A percentile compares a stretch with the other conserved stretches of the same genome.
Evolutionary conservation across 2,113 vertebrate species (phyloP).

Genomic region (Thunnus maccoyii): DNA sequence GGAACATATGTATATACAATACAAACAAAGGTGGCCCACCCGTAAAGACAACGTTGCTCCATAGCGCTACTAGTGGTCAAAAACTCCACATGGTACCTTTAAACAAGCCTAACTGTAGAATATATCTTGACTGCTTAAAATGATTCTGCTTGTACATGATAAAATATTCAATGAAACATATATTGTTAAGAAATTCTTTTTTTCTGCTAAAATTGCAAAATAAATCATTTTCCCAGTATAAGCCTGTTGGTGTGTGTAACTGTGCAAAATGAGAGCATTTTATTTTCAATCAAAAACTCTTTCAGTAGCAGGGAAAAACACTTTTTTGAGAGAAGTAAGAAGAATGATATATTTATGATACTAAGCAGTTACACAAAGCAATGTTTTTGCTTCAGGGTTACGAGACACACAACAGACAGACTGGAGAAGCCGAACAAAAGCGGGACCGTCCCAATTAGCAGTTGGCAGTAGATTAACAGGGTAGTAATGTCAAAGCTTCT

Average conservation of each 20-base stretch:
- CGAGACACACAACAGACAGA: constrained; percentile 51
- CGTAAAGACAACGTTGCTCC: not conserved
- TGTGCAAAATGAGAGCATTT: not conserved
- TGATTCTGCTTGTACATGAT: not conserved
- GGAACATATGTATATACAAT: not conserved
- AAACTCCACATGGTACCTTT: not conserved
- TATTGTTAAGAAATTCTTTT: not conserved
- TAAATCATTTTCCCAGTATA: constrained; percentile 14
- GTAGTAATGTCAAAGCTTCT: constrained; percentile 65
- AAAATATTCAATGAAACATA: not conserved
- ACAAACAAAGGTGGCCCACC: not conserved
- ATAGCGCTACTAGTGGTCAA: not conserved
- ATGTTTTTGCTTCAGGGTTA: constrained; percentile 67
- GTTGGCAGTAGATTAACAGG: constrained; percentile 76
- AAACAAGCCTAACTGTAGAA: not conserved
- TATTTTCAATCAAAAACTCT: not conserved
- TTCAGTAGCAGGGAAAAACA: constrained; percentile 4
- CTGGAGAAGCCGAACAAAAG: constrained; percentile 52
- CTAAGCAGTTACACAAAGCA: constrained; percentile 11
- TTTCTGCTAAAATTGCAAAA: constrained; percentile 13
- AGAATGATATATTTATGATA: constrained; percentile 37
- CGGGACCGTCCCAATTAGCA: constrained; percentile 75
- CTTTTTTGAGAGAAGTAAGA: not conserved
- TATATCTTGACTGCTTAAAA: not conserved
- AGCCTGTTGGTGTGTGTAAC: not conserved